Evolutionary conservation across 2,797 vertebrate species (phyloP), one percentile per base, ranked within the genome.

Genomic region (Avahi laniger): DNA sequence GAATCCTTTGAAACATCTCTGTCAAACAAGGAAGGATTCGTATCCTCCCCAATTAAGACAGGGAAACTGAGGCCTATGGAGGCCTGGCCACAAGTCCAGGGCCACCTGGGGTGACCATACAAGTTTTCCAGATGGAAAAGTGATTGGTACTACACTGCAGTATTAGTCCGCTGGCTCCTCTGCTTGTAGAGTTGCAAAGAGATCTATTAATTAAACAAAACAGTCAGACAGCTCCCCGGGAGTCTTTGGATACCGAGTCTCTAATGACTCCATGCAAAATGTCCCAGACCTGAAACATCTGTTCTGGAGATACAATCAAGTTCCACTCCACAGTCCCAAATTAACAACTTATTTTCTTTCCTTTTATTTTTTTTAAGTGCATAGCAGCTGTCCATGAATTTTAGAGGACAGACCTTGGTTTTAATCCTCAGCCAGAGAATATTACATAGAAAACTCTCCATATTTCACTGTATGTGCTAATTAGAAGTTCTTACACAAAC

Each of bases 151-250:
- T 41, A 48, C 20, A 52, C 30, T 67, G 43, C 15, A 11, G 1
- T 83, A 48, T 65, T 65, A 79, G 63, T 96, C 46, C 61, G 54
- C 30, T 38, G 17, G 46, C 70, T 93, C 86, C 69, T 85, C 38
- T 91, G 52, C 84, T 93, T 86, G n/a, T 65, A 35, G 63, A 97
- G 70, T 93, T 96, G 87, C 67, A 92, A 95, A 95, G 93, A 97
- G 93, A 96, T 82, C 93, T 96, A 95, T 97, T 97, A 97, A 97
- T 97, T 97, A 97, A 97, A 89, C 95, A 95, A 91, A 97, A 86
- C 81, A 95, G 85, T 82, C 92, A 97, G 94, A 70, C 43, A 96
- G 76, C 92, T 95, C 94, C 93, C 93, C 38, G 52, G 96, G 89
- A 97, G 87, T 30, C 78, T 96, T 72, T 89, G 90, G 61, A 93